Evolutionary conservation across 37 sponge, comb jelly and placozoan species (phyloP).

Genomic region (Geodia barretti): DNA sequence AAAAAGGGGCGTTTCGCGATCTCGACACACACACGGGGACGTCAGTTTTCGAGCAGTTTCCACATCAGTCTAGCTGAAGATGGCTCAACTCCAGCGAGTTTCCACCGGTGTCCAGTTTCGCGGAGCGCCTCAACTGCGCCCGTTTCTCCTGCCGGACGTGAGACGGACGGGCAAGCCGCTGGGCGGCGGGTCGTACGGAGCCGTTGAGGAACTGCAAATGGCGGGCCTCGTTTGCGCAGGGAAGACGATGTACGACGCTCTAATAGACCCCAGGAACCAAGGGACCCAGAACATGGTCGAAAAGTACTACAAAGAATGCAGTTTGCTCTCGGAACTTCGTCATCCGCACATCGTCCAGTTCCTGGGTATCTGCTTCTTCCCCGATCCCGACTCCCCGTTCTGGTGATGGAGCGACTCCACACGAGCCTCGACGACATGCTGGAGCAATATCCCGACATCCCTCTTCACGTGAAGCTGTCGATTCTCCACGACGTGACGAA

Average conservation of each 20-base stretch:
- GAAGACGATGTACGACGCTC: neutral
- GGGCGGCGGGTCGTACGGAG: neutral
- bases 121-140: neutral
- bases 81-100: too few relatives aligned
- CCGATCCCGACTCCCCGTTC: neutral
- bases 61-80: neutral
- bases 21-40: too few relatives aligned
- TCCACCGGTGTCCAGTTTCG: too few relatives aligned
- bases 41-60: too few relatives aligned
- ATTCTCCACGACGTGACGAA: constrained; percentile 13
- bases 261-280: neutral
- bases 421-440: neutral
- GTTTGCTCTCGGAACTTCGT: neutral
- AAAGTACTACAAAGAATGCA: constrained; percentile 8
- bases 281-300: neutral
- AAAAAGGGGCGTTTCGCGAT: too few relatives aligned
- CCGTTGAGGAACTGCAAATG: neutral
- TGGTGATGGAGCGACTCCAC: neutral
- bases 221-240: neutral
- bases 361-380: neutral
- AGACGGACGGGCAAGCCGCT: neutral
- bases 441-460: neutral
- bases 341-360: constrained; percentile 28
- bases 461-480: neutral
- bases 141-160: neutral